Evolutionary conservation across 2,113 vertebrate species (phyloP), one percentile per base, ranked within the genome.

Genomic region (Protobothrops flavoviridis): DNA sequence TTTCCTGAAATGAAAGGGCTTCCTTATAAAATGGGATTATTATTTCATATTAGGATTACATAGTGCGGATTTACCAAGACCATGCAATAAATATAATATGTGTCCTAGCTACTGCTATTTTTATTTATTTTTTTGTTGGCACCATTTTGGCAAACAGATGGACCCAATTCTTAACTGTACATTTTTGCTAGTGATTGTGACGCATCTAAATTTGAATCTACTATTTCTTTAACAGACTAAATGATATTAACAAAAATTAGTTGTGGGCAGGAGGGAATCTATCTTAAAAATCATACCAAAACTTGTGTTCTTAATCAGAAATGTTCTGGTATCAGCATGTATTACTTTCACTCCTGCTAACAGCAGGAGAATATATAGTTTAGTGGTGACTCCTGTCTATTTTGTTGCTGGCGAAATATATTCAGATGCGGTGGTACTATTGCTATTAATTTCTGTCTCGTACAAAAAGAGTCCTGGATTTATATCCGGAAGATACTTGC

Each of bases 401-500:
- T 96, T 92, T 96, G 96, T 94, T 91, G 95, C 94, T 96, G 3
- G 0, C 93, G 93, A 94, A 95, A 94, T 90, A 94, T 93, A 55
- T 95, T 95, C 56, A 0, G 3, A 96, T 95, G 93, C 92, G 94
- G 95, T 94, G 96, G 95, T 92, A 95, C 94, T 95, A 94, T 96
- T 97, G 95, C 94, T 97, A 94, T 94, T 97, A 90, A 95, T 97
- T 96, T 97, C 95, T 95, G 95, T 95, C 87, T 95, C 93, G 61
- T 29, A 95, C 95, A 96, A 96, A 97, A 59, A 95, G 85, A 94
- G 93, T 29, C 0, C 17, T 88, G 93, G 92, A 94, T 96, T 96
- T 52, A 90, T 96, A 94, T 92, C 95, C 94, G 94, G 93, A 96
- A 95, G 94, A 81, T 81, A 57, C 93, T 93, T 92, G 45, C 93